Evolutionary conservation across 1,140 invertebrate species (phyloP), one percentile per base, ranked within the genome.

Genomic region (Diprion similis): DNA sequence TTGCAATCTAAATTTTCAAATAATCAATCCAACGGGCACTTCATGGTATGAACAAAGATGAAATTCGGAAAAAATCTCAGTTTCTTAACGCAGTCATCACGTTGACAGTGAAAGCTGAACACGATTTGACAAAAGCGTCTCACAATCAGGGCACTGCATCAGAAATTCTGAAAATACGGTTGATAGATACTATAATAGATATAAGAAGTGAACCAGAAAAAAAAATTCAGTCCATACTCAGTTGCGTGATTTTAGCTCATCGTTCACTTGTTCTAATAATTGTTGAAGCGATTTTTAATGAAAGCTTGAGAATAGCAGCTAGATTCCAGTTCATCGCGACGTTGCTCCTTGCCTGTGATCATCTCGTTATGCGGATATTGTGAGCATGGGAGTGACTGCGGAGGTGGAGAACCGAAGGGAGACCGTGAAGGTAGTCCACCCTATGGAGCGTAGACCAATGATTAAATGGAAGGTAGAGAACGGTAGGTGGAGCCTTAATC

Each of bases 351-450:
- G 76, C 78, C 77, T 80, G 81, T 83, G 83, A 84, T 84, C 82
- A 83, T 84, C 82, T 83, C 81, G 82, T 83, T 84, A 84, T 76
- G 76, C 75, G 67, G 59, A 77, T 76, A 84, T 83, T 83, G 82
- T 83, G 73, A 71, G 73, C 48, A 77, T 10, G 66, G 46, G 65
- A 73, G 45, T 13, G 18, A 45, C 8, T 24, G 19, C 6, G 8
- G 19, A 19, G 46, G 3, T 72, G 24, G 37, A 65, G 71, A 72
- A 45, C 65, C 64, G 19, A 59, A 74, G 69, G 70, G 66, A 67
- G 69, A 71, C 71, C 73, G 78, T 45, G 11, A 18, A 8, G 66
- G 66, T 45, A 71, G 71, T 66, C 69, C n/a, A 51, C 66, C 68
- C 71, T 71, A 10, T 59, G 24, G 46, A 24, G 51, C 24, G 37